A percentile compares a stretch with the other conserved stretches of the same genome.
These are phyloP conservation scores for Glomeris maerens DNA, from an alignment of 1,140 invertebrate species.

Conservation along the genomic window DNA sequence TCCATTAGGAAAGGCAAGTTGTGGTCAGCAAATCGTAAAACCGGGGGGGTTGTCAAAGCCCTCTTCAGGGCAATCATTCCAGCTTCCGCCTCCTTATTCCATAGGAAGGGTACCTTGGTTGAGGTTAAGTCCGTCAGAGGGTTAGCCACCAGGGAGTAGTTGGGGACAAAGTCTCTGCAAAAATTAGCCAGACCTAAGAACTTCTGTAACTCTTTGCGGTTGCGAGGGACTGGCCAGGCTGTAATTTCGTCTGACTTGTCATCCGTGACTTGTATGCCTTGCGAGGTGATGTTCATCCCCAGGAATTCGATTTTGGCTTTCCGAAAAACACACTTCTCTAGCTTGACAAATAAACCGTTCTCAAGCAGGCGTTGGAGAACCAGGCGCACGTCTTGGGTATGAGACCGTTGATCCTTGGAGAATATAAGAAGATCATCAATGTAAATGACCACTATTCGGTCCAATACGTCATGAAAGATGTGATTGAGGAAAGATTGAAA, in stretches of 20 bases:
- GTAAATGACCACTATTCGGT: background rate
- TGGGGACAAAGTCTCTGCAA: constrained; percentile 26
- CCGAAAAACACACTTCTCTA: constrained; percentile 6
- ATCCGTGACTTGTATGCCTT: background rate
- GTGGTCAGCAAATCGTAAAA: background rate
- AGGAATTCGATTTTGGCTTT: constrained; percentile 6
- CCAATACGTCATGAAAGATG: background rate
- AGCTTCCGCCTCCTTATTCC: background rate
- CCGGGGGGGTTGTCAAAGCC: background rate
- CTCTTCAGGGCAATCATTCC: background rate
- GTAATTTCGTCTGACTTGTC: constrained; percentile 7
- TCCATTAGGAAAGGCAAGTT: background rate
- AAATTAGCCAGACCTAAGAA: constrained; percentile 27
- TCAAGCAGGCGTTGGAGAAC: constrained; percentile 2
- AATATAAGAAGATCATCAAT: constrained; percentile 9
- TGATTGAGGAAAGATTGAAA: background rate
- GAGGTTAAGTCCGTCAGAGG: constrained; percentile 13
- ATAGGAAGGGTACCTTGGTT: background rate
- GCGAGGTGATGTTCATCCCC: constrained; percentile 3
- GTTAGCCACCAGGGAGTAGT: constrained; percentile 16
- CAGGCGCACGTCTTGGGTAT: background rate
- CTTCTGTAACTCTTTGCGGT: constrained; percentile 14
- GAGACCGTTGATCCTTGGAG: background rate
- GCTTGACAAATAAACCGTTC: constrained; percentile 7
- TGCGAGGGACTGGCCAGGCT: constrained; percentile 10